Evolutionary conservation across 1,140 invertebrate species (phyloP).

Genomic region (Heliothis virescens): DNA sequence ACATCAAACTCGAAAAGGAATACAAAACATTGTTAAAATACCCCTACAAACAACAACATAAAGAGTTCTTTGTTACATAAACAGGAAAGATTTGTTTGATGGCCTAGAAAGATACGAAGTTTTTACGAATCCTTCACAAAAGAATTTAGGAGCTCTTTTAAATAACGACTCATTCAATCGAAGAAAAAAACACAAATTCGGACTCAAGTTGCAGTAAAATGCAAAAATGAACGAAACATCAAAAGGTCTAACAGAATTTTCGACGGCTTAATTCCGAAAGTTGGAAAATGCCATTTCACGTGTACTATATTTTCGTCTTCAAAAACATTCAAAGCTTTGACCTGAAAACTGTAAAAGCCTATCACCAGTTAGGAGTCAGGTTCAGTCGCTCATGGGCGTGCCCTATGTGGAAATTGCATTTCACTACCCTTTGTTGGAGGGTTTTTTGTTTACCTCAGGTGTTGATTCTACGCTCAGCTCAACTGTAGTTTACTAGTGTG

Average conservation of each 20-base stretch:
- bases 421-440: constrained; percentile 64
- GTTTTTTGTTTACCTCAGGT: constrained; percentile 55
- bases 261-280: background rate
- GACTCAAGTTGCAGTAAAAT: too few species aligned
- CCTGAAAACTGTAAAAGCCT: constrained; percentile 54
- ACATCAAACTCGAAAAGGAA: constrained; percentile 10
- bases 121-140: constrained; percentile 31
- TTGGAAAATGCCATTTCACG: constrained; percentile 27
- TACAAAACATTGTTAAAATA: constrained; percentile 28
- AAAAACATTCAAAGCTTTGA: constrained; percentile 65
- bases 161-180: constrained; percentile 7
- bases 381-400: constrained; percentile 54
- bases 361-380: constrained; percentile 30
- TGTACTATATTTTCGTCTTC: constrained; percentile 30
- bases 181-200: background rate
- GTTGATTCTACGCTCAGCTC: constrained; percentile 42
- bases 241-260: background rate
- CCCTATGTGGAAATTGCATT: constrained; percentile 67
- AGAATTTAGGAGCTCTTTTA: constrained; percentile 21
- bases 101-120: constrained; percentile 21
- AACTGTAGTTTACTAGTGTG: background rate
- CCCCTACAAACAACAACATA: background rate
- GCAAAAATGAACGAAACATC: too few species aligned
- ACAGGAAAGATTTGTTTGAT: constrained; percentile 35
- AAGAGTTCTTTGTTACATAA: constrained; percentile 33